phyloP scores from a whole-genome alignment of 2,888 invertebrate species.

The Dicranocentrus wangi region DNA sequence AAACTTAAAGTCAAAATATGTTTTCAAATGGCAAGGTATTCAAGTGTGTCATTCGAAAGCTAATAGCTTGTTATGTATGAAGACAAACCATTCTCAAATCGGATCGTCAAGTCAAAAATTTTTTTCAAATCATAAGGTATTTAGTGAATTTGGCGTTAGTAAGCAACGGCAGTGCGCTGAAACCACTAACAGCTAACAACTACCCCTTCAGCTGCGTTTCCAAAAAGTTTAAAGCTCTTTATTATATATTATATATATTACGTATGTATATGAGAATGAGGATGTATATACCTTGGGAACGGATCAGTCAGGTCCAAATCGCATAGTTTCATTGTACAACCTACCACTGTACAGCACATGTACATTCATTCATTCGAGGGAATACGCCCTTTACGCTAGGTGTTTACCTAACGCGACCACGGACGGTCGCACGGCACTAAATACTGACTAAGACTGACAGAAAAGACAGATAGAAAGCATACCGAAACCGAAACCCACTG shows the following conservation, averaged over 20 bases:
- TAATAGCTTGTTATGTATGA: too few relatives aligned
- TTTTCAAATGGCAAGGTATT: too few relatives aligned
- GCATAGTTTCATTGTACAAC: conserved; percentile 2
- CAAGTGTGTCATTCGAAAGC: too few relatives aligned
- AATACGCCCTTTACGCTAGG: conserved; percentile 59
- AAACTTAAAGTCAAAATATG: too few relatives aligned
- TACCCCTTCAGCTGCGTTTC: too few relatives aligned
- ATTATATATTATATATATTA: not conserved
- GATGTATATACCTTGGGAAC: not conserved
- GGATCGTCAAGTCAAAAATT: conserved; percentile 8
- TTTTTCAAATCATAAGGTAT: conserved; percentile 42
- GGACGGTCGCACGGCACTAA: conserved; percentile 46
- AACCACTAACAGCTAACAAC: too few relatives aligned
- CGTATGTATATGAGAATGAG: not conserved
- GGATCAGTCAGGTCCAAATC: conserved; percentile 27
- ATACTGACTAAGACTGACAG: conserved; percentile 8
- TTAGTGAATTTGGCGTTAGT: conserved; percentile 19
- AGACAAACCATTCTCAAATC: conserved; percentile 47
- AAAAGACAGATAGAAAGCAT: conserved; percentile 17
- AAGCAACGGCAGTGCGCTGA: too few relatives aligned
- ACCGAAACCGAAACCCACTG: conserved; percentile 33
- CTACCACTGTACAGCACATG: conserved; percentile 7
- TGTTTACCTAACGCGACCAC: conserved; percentile 57
- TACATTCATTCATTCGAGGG: conserved; percentile 57
- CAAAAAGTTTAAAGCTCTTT: too few relatives aligned